A percentile compares a stretch with the other conserved stretches of the same genome.
phyloP scores from a whole-genome alignment of 2,888 invertebrate species.

The Coenonympha arcania region DNA sequence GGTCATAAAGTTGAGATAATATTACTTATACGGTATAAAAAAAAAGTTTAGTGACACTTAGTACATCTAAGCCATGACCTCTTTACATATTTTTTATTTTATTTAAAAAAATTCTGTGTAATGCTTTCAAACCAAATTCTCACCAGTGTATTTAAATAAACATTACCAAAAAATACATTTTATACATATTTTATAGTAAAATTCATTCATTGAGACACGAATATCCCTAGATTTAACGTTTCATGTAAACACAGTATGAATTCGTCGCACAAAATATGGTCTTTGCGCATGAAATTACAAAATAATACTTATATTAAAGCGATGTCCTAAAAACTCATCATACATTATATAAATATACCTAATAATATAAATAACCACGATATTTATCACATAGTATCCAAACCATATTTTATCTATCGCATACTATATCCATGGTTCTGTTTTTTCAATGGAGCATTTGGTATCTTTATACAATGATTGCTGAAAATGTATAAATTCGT shows the following conservation, averaged over 20 bases:
- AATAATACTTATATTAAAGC: background rate
- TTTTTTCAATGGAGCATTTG: background rate
- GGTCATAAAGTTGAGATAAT: no score
- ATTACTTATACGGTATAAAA: no score
- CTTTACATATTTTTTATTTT: no score
- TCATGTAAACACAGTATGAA: constrained; percentile 10
- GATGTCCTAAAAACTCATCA: constrained; percentile 3
- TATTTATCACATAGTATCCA: background rate
- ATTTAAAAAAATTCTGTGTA: no score
- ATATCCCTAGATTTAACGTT: background rate
- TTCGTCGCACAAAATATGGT: background rate
- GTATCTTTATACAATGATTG: background rate
- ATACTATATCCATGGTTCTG: background rate
- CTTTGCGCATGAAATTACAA: constrained; percentile 6
- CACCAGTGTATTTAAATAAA: no score
- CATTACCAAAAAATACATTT: no score
- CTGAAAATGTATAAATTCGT: background rate
- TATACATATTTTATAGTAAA: background rate
- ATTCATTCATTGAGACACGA: background rate
- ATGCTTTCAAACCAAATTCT: no score
- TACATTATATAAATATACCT: background rate
- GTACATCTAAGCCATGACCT: no score
- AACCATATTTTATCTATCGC: background rate
- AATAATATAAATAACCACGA: no score
- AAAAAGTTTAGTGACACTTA: no score